Evolutionary conservation across 2,797 vertebrate species (phyloP).

Genomic region (Microchirus variegatus): DNA sequence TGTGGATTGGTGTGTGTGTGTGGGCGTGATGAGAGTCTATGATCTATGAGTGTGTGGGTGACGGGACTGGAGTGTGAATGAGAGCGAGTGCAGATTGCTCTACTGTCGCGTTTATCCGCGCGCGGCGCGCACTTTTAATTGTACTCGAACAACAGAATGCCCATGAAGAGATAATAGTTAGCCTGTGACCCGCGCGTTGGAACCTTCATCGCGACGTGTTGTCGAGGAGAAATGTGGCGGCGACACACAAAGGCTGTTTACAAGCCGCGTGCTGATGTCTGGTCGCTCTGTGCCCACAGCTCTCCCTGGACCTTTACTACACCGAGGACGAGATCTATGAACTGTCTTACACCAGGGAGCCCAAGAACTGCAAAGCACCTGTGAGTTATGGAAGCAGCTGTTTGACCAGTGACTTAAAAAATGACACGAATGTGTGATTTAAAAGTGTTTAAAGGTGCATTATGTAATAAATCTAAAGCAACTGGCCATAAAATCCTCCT

Average conservation of each 20-base stretch:
- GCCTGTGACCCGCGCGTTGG: slow-evolving; percentile 38
- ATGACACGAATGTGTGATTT: too few species aligned
- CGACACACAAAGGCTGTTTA: slow-evolving; percentile 25
- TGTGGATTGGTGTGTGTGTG: slow-evolving; percentile 60
- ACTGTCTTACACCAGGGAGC: slow-evolving; percentile 94
- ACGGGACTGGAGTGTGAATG: slow-evolving; percentile 66
- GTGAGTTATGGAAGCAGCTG: slow-evolving; percentile 77
- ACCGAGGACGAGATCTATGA: slow-evolving; percentile 97
- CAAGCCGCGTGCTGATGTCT: slow-evolving; percentile 18
- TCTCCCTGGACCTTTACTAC: slow-evolving; percentile 96
- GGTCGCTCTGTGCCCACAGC: slow-evolving; percentile 73
- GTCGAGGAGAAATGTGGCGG: slow-evolving; percentile 43
- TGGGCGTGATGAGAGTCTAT: slow-evolving; percentile 74
- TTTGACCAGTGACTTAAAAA: slow-evolving; percentile 1
- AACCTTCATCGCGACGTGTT: slow-evolving; percentile 48
- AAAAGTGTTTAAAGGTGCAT: too few species aligned
- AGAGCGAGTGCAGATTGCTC: slow-evolving; percentile 61
- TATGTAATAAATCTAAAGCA: too few species aligned
- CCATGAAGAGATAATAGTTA: slow-evolving; percentile 59
- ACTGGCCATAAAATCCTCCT: too few species aligned
- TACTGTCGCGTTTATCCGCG: slow-evolving; percentile 59
- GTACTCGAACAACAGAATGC: slow-evolving; percentile 55
- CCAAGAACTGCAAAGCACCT: slow-evolving; percentile 89
- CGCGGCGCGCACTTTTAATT: slow-evolving; percentile 39
- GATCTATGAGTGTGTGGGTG: slow-evolving; percentile 76